Base-by-base conservation (phyloP, 1,140 invertebrate species). In the Pteromalus puparum region DNA sequence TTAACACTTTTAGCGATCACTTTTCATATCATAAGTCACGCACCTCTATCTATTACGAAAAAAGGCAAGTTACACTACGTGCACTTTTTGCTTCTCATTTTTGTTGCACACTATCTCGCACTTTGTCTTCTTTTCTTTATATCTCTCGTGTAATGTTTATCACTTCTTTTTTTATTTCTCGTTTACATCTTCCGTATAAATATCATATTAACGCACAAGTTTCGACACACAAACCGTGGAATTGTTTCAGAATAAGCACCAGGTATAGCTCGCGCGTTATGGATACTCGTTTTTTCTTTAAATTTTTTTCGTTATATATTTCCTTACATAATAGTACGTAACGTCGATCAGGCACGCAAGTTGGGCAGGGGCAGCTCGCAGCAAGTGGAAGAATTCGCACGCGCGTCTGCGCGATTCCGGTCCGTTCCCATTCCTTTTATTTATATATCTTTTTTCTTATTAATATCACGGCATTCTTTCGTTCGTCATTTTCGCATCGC, bases 341-440 rank as follows among this genome's bases (percentile, higher is more conserved):
- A 82, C 24, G 65, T 81, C n/a, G 48, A 85, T 91, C 88, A 93
- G 91, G 91, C 91, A 93, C 91, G 91, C 92, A 91, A 92, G 88
- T 92, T 90, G 91, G 91, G 90, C 89, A 91, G 88, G 87, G 88
- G 91, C 90, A 92, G 91, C 88, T 89, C 89, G 90, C 90, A 92
- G 91, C 90, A 83, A 90, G 83, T 90, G 90, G 90, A 91, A 91
- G 88, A 90, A 88, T 87, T 89, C 87, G 85, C 86, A 82, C 86
- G 61, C 65, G 26, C 18, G 18, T 38, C 4, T 24, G 10, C 38
- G 21, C 70, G 24, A 13, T 80, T 84, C 13, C 72, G n/a, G 73
- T 73, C 61, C n/a, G 1, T 78, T 85, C 4, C 38, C 15, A 6
- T 30, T 34, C 30, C 30, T 34, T 34, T 34, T 1, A 42, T 75